Conservation (phyloP, 2,888 invertebrate species). For the Adineta ricciae region DNA sequence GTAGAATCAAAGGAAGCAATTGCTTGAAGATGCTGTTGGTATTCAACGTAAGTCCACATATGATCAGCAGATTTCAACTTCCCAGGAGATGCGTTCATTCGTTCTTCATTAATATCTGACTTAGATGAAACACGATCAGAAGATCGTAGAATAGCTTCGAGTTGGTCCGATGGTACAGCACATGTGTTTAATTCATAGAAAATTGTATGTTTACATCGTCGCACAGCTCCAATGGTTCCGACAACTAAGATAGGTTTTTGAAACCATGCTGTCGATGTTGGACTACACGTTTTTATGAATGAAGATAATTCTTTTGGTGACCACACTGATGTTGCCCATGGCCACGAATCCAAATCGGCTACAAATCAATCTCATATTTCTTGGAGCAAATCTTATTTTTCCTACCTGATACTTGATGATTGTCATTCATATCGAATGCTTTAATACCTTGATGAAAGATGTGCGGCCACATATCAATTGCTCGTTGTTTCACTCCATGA, state of each 20-base stretch:
- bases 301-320: not conserved
- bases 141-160: not conserved
- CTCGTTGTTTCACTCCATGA: not conserved
- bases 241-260: not conserved
- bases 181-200: not conserved
- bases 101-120: not conserved
- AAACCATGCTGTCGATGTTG: not conserved
- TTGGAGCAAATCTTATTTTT: not conserved
- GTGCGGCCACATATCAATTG: not conserved
- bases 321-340: not conserved
- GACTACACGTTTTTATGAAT: not conserved
- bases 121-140: not conserved
- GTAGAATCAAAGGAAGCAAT: not conserved
- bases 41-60: not conserved
- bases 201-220: not conserved
- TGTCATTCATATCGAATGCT: not conserved
- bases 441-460: not conserved
- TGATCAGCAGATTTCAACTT: not conserved
- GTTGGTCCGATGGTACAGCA: not conserved
- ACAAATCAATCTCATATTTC: not conserved
- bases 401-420: not conserved
- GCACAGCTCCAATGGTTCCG: not conserved
- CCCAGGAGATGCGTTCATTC: not conserved
- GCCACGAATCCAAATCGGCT: not conserved
- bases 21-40: not conserved